Evolutionary conservation across 2,113 vertebrate species (phyloP).

Genomic region (Ibidorhyncha struthersii): DNA sequence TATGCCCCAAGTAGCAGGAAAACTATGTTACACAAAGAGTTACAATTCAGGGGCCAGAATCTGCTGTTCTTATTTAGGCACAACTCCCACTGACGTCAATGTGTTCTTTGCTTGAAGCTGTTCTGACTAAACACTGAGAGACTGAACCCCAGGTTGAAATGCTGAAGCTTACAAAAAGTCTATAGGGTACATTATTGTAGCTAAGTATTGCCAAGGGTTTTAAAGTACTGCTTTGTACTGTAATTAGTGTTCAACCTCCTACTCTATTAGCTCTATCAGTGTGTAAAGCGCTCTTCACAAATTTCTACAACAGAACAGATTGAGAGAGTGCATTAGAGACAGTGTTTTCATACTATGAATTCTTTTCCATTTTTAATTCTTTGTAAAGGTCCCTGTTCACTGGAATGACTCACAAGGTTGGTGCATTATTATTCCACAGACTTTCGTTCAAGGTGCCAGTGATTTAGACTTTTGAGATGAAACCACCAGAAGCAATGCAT

Average conservation of each 20-base stretch:
- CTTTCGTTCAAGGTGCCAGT: background rate
- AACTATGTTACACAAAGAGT: background rate
- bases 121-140: background rate
- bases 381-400: background rate
- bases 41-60: background rate
- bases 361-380: background rate
- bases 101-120: background rate
- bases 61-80: background rate
- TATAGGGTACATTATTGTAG: background rate
- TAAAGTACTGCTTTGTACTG: background rate
- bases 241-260: constrained; percentile 21
- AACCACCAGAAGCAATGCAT: background rate
- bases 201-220: background rate
- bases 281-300: background rate
- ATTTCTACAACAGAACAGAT: background rate
- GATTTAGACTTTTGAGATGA: background rate
- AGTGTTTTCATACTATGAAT: background rate
- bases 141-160: background rate
- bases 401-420: background rate
- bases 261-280: background rate
- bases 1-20: background rate
- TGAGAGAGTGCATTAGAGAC: background rate
- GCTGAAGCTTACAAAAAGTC: background rate
- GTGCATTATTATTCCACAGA: background rate
- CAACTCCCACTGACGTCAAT: background rate